Base-by-base conservation (phyloP, 1,140 invertebrate genomes). In the Diuraphis noxia region DNA sequence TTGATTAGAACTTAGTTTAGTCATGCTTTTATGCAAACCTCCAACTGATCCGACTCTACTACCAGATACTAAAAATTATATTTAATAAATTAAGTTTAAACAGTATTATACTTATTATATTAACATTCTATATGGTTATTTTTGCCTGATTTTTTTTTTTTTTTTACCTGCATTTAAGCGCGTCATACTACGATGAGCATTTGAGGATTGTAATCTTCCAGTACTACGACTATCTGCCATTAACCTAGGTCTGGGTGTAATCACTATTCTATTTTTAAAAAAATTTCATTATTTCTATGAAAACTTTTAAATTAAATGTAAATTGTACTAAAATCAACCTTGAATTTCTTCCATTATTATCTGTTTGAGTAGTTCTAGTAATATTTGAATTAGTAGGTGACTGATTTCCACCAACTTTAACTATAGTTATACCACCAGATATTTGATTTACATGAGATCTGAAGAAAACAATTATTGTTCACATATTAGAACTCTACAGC, bases 11-110 rank as follows among this genome's bases (percentile, higher is more conserved):
- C 96, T 96, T 77, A 97, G 93, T 72, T 96, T 94, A n/a, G 96
- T 97, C 96, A 97, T 96, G 93, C 96, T 97, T 93, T 97, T 97
- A 93, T 97, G 96, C 2, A 97, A 94, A n/a, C 96, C 96, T 21
- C 96, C 96, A 34, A 96, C 96, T 10, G 96, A 96, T 36, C 96
- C 96, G 63, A 94, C 92, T 36, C 93, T 92, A 93, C 93, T 93
- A 92, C 94, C 94, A 90, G 91, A 92, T 92, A 87, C 41, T 92
- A 88, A 56, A 91, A 63, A 92, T 46, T 81, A 91, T 36, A 88
- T 84, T 43, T 49, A 95, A 94, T 95, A 87, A 38, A 89, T 77
- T 63, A 30, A 63, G 9, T 63, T 63, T 63, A 72, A n/a, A 17
- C 13, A 72, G 6, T n/a, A 72, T 72, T n/a, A 17, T 63, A n/a